These are phyloP conservation scores for Paramacrobiotus metropolitanus DNA, from an alignment of 1,140 invertebrate genomes.

Conservation along the genomic window DNA sequence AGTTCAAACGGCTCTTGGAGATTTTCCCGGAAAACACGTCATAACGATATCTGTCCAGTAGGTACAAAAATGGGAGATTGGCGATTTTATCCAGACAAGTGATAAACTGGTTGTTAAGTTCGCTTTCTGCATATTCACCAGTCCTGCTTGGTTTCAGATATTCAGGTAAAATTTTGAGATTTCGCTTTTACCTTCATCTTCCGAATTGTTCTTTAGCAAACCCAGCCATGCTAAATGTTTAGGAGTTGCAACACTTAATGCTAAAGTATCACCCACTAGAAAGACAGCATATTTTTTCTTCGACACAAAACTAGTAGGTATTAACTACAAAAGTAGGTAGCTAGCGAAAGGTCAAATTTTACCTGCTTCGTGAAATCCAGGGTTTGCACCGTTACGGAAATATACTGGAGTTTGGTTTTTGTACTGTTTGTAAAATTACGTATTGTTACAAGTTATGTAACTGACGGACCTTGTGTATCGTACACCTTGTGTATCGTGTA, in stretches of 20 bases:
- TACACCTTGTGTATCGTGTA: too few relatives aligned
- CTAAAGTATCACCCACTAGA: neutral
- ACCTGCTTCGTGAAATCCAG: neutral
- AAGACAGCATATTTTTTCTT: too few relatives aligned
- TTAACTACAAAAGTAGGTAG: neutral
- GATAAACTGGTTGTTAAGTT: slow-evolving; percentile 49
- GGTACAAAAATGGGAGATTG: slow-evolving; percentile 62
- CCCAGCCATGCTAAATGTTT: slow-evolving; percentile 52
- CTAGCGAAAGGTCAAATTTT: neutral
- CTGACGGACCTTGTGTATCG: too few relatives aligned
- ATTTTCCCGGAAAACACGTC: slow-evolving; percentile 52
- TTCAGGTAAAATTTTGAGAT: neutral
- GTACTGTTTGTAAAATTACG: too few relatives aligned
- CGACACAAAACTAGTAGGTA: neutral
- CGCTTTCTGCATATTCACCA: slow-evolving; percentile 29
- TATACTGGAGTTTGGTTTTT: too few relatives aligned
- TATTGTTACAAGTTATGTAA: too few relatives aligned
- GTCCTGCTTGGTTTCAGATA: neutral
- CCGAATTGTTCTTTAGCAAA: slow-evolving; percentile 32
- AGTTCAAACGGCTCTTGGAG: slow-evolving; percentile 42
- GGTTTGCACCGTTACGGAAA: neutral
- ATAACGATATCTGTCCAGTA: slow-evolving; percentile 70
- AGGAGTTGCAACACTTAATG: slow-evolving; percentile 29
- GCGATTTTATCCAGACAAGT: slow-evolving; percentile 63
- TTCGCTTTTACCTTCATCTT: slow-evolving; percentile 15